Evolutionary conservation across 2,113 vertebrate species (phyloP), one percentile per base, ranked within the genome.

Genomic region (Gallinago paraguaiae): DNA sequence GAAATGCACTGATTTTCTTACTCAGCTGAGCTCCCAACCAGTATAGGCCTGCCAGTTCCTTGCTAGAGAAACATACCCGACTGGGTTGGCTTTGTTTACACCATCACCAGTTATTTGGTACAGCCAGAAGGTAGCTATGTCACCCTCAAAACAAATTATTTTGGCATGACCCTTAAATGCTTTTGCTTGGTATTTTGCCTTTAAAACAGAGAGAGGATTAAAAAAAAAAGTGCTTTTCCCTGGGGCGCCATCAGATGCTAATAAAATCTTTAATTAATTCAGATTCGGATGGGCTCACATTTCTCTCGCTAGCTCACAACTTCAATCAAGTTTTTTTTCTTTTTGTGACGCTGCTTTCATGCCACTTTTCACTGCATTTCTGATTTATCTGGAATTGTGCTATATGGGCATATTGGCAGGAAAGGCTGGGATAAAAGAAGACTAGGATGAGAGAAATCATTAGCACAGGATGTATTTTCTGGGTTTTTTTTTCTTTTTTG

Each of bases 241-340:
- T 93, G 80, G 91, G 93, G 97, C 8, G 1, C 90, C 89, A 92
- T 97, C 96, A 97, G 90, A 97, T 97, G 96, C 88, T 97, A 97
- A 97, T 96, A 97, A 96, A 97, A 97, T 97, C 96, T 96, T 96
- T 97, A 97, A 97, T 97, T 97, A 97, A 97, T 97, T 96, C 97
- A 92, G 94, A 95, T 97, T 95, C 54, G 45, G 97, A 96, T 97
- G 95, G 95, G 95, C 89, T 97, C 94, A 80, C 93, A 96, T 97
- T 97, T 95, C 91, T 96, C 94, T 96, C 13, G 6, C 96, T 97
- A 84, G 82, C 94, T 96, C 78, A 68, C 88, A 95, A 97, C 97
- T 97, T 97, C 97, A 97, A 97, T 97, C 95, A 97, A 85, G 82
- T 82, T 78, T 94, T 88, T 85, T 45, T 65, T 88, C 78, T 82